Base-by-base conservation (phyloP, 2,888 invertebrate species). In the Ichneumon xanthorius region DNA sequence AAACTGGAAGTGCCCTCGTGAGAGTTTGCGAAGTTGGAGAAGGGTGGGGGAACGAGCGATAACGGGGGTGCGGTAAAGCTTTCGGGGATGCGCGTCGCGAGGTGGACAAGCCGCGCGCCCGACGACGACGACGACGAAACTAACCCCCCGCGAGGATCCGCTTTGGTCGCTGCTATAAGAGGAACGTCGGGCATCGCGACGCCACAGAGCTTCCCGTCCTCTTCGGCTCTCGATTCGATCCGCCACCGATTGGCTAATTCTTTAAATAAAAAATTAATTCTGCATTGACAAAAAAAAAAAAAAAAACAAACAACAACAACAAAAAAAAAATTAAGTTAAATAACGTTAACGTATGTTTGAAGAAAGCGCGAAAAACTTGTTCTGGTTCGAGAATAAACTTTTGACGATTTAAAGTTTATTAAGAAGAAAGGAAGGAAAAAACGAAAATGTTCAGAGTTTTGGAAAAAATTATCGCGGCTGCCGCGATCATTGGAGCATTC, bases 141-240 rank as follows among this genome's bases (percentile, higher is more conserved):
- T 50, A 81, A 83, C 78, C 79, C 70, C 79, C 71, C 82, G 88
- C 85, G 88, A 88, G 85, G 85, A 87, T 88, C 87, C 84, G 84
- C 87, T 85, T 77, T 75, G 85, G 87, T 79, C 85, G 80, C 87
- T 86, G 86, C 88, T 91, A 91, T 91, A 91, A 91, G 89, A 91
- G 90, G 89, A 91, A 89, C 82, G 78, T 86, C 87, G 87, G 84
- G 88, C 88, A 90, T 88, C 90, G 90, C 89, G 89, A 89, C 90
- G 90, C 90, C 89, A 87, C 89, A 90, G 89, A 89, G 87, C 86
- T 88, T 88, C 84, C 83, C 86, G 87, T 87, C 80, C 79, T 82
- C 87, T 75, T 87, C 86, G 88, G 87, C 82, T 86, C 81, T 84
- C 82, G 71, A 82, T 86, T 77, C 78, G 80, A 80, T 77, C 61